phyloP scores from a whole-genome alignment of 2,797 vertebrate genomes.

The Odontamblyopus lacepedii region DNA sequence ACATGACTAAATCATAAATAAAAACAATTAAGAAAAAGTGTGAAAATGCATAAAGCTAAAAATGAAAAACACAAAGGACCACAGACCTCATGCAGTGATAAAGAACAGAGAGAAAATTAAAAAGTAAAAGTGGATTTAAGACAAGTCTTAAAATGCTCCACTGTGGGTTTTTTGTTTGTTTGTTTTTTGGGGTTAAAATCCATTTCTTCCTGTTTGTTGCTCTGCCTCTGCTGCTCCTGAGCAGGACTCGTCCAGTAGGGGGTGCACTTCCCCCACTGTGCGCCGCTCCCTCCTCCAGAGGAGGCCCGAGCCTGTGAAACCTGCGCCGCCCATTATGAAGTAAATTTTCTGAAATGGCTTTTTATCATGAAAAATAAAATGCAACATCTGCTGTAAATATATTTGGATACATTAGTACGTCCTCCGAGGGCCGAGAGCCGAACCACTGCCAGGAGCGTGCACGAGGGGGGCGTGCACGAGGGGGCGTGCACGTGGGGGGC shows the following conservation, averaged over 20 bases:
- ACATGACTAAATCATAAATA: too few species aligned
- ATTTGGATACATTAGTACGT: conserved; percentile 85
- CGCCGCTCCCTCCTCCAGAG: conserved; percentile 46
- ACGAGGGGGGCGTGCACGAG: conserved; percentile 18
- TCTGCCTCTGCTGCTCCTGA: too few species aligned
- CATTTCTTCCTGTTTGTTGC: not conserved
- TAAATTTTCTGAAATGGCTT: conserved; percentile 81
- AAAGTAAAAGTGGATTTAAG: too few species aligned
- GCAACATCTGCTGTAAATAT: conserved; percentile 87
- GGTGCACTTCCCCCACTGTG: conserved; percentile 80
- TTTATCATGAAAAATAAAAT: conserved; percentile 86
- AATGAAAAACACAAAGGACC: too few species aligned
- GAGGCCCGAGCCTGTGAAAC: conserved; percentile 47
- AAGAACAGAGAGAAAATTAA: too few species aligned
- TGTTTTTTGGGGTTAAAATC: too few species aligned
- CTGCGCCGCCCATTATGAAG: conserved; percentile 74
- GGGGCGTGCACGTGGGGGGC: not conserved
- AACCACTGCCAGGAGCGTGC: conserved; percentile 54
- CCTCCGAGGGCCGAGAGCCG: conserved; percentile 71
- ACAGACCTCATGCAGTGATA: too few species aligned
- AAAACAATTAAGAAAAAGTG: too few species aligned
- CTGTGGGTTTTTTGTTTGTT: too few species aligned
- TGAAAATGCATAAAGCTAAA: too few species aligned
- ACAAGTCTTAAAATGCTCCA: too few species aligned
- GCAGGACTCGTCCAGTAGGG: conserved; percentile 70